Evolutionary conservation across 2,113 vertebrate genomes (phyloP).

Genomic region (Phaethornis superciliosus): DNA sequence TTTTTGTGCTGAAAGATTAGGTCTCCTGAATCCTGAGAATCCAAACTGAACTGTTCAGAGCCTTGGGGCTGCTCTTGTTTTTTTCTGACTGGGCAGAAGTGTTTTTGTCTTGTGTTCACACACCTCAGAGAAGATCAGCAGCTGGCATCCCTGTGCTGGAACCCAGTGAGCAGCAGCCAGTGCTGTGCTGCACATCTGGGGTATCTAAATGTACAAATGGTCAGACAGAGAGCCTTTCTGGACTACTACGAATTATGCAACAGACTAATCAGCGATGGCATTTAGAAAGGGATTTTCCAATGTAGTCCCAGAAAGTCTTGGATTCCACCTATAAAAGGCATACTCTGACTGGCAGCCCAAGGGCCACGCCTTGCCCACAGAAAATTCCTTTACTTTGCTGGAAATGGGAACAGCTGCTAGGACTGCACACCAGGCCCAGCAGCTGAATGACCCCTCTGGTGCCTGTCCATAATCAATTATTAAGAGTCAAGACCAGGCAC

Average conservation of each 20-base stretch:
- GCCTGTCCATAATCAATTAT: constrained; percentile 44
- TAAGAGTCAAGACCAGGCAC: background rate
- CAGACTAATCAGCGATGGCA: constrained; percentile 29
- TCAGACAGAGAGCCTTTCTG: constrained; percentile 1
- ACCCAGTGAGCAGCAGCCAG: background rate
- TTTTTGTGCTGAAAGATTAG: background rate
- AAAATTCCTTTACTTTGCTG: constrained; percentile 50
- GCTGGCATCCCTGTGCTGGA: background rate
- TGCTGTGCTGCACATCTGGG: background rate
- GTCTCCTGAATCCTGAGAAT: background rate
- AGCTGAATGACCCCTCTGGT: constrained; percentile 25
- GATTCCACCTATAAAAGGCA: constrained; percentile 19
- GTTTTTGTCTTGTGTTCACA: background rate
- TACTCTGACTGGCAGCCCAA: constrained; percentile 23
- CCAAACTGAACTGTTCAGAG: background rate
- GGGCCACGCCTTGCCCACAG: background rate
- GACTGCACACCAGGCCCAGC: background rate
- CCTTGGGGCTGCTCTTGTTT: background rate
- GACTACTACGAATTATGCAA: background rate
- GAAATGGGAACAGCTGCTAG: constrained; percentile 50
- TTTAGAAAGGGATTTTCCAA: constrained; percentile 30
- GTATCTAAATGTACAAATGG: background rate
- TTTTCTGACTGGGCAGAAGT: background rate
- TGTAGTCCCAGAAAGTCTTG: background rate
- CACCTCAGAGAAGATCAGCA: background rate